Evolutionary conservation across 2,888 invertebrate species (phyloP), one percentile per base, ranked within the genome.

Genomic region (Eristalis pertinax): DNA sequence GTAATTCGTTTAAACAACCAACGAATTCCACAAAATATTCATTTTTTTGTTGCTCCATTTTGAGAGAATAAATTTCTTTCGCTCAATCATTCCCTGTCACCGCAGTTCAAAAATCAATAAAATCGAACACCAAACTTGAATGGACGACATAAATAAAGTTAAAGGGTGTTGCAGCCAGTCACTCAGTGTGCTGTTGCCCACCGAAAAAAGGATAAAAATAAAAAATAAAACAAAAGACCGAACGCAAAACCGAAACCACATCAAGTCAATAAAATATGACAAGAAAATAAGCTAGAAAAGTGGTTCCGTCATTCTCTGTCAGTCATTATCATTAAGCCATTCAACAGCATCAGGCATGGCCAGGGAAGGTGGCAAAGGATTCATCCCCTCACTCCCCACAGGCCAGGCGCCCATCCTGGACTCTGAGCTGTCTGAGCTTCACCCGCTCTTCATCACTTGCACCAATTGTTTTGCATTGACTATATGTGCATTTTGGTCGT

Each of bases 321-420:
- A 84, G 86, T 82, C 86, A 86, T 82, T 86, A 87, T 84, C 84
- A 84, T 87, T 87, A 87, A 87, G 83, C 80, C 76, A 87, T 82
- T 86, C 82, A 86, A 82, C 86, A 82, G 81, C 70, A 72, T 65
- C 81, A 32, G 41, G 32, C 73, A 41, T 32, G 68, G 56, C 24
- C 63, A 41, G 50, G 50, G 58, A 64, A 78, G 74, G 64, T 73
- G 62, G 76, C 85, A 64, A 79, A 77, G 73, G 80, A 81, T 64
- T 73, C 63, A 72, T 58, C 70, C 11, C 29, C 58, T 26, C 58
- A 56, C 60, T 41, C 29, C 24, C 60, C 11, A 24, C 60, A 11
- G 60, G 60, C 26, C 26, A 24, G 50, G 60, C 76, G 50, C 38
- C 29, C 73, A 62, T 73, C 13, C 22, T 56, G 62, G 43, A 32